Base-by-base conservation (phyloP, 2,888 invertebrate genomes). In the Pachycephus smyrnensis region DNA sequence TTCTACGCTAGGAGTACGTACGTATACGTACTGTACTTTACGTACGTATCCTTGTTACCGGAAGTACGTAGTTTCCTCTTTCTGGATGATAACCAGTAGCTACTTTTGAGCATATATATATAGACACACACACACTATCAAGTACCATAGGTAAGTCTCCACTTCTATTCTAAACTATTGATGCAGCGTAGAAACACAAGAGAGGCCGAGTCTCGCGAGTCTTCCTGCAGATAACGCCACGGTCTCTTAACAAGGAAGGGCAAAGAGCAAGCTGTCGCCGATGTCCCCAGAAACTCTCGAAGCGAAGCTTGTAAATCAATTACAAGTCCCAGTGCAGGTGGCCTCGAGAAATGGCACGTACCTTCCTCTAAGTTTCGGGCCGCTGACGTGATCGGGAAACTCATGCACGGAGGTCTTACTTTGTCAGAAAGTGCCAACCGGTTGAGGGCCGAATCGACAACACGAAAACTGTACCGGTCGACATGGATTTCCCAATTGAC, bases 221-320 rank as follows among this genome's bases (percentile, higher is more conserved):
- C 23, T 55, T 55, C 55, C 55, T 55, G 9, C 55, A 55, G 55
- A 55, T 55, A 55, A 23, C 55, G 23, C 55, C 55, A 55, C 55
- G 9, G 23, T 55, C 32, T 74, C 74, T 35, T 74, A 74, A 36
- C 74, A 33, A 74, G 36, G n/a, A 33, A 36, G 74, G 74, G 37
- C 74, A 33, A 36, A 75, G 30, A 73, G 74, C 79, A 74, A 81
- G 79, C 77, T 78, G 81, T 76, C 81, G 82, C 75, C 78, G 76
- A 75, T 82, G 76, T 68, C 40, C 76, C 15, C 15, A 36, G 55
- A 79, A 69, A 31, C 73, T 81, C 80, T 55, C 76, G 84, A 83
- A 80, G 86, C 84, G 86, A 86, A 85, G 86, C 90, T 88, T 89
- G 90, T 91, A 91, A 91, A 91, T 91, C 91, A 91, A 91, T 91